phyloP scores from a whole-genome alignment of 2,113 vertebrate genomes.

The Neoarius graeffei region DNA sequence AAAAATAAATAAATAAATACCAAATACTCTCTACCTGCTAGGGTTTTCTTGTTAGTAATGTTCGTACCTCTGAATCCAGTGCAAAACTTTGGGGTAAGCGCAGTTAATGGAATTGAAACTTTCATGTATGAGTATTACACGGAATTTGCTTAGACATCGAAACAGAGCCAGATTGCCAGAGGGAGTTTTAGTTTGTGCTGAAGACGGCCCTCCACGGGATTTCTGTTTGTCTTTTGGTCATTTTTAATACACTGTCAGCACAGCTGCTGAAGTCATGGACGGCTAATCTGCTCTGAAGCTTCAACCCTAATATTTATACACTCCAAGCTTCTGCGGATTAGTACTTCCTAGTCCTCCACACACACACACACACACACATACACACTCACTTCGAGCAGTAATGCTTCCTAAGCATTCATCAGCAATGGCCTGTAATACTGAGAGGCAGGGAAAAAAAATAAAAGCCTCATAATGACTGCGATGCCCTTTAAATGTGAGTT shows the following conservation, averaged over 20 bases:
- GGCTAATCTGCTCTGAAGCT: conserved; percentile 55
- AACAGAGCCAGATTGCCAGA: not conserved
- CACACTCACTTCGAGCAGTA: not conserved
- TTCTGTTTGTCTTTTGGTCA: conserved; percentile 54
- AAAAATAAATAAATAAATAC: no score
- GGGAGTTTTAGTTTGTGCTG: not conserved
- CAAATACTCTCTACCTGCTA: no score
- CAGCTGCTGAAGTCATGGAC: conserved; percentile 44
- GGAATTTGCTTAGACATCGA: conserved; percentile 15
- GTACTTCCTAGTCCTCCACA: conserved; percentile 35
- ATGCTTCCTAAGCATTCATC: conserved; percentile 20
- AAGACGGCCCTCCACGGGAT: conserved; percentile 35
- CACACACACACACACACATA: not conserved
- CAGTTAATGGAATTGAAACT: conserved; percentile 6
- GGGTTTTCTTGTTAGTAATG: not conserved
- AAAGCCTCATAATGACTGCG: conserved; percentile 32
- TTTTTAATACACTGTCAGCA: conserved; percentile 50
- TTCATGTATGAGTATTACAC: not conserved
- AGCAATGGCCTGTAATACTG: not conserved
- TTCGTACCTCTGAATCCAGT: not conserved
- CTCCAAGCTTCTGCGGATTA: conserved; percentile 50
- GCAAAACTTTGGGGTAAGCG: not conserved
- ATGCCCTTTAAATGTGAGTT: conserved; percentile 52
- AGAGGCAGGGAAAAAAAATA: not conserved
- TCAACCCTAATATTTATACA: conserved; percentile 59